These are phyloP conservation scores for Achroia grisella DNA, from an alignment of 1,140 invertebrate genomes.

Conservation along the genomic window DNA sequence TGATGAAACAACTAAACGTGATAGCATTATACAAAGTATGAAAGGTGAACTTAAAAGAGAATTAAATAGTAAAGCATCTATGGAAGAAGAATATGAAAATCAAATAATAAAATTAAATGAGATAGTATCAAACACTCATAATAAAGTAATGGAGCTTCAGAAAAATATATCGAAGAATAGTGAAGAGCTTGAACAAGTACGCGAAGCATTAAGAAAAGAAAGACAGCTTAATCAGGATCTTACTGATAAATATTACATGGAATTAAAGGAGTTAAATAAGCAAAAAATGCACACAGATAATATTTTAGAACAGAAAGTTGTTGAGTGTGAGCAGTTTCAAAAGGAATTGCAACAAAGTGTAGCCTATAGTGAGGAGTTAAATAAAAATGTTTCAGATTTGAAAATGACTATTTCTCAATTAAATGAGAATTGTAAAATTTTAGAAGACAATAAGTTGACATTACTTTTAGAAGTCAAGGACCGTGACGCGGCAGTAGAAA, in stretches of 20 bases:
- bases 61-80: constrained; percentile 35
- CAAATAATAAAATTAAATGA: constrained; percentile 57
- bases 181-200: constrained; percentile 44
- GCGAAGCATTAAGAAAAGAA: constrained; percentile 39
- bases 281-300: constrained; percentile 24
- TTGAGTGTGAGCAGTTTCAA: constrained; percentile 11
- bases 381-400: constrained; percentile 26
- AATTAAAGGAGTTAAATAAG: constrained; percentile 27
- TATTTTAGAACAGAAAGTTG: constrained; percentile 25
- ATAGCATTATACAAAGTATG: constrained; percentile 37
- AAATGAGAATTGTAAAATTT: constrained; percentile 17
- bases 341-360: too few species aligned
- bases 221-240: constrained; percentile 31
- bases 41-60: constrained; percentile 39
- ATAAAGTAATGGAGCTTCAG: constrained; percentile 57
- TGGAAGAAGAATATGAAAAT: constrained; percentile 51
- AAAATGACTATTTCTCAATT: constrained; percentile 19
- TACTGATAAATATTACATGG: constrained; percentile 31
- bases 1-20: constrained; percentile 42
- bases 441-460: constrained; percentile 26
- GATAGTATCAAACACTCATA: constrained; percentile 55
- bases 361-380: constrained; percentile 22
- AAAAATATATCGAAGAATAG: constrained; percentile 54
- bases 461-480: constrained; percentile 27
- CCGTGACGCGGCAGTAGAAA: constrained; percentile 22